Conservation (phyloP, 2,888 invertebrate genomes). For the Lasioglossum leucozonium region DNA sequence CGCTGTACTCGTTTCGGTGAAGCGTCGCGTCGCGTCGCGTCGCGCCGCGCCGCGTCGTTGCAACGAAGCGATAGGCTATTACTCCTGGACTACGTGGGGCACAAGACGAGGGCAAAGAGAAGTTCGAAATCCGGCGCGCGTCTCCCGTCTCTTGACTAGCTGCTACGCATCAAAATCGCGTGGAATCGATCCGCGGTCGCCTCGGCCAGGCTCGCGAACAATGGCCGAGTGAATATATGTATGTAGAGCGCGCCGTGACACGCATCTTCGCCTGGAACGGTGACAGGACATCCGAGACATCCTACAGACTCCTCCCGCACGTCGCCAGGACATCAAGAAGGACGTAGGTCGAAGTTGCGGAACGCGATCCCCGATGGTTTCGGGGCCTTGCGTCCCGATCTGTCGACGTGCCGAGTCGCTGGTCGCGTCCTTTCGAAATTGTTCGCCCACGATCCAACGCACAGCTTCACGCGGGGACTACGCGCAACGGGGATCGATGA, state of each 20-base stretch:
- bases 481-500: background rate
- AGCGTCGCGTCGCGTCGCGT: no score
- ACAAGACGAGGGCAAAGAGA: constrained; percentile 26
- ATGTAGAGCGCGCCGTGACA: constrained; percentile 32
- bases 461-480: background rate
- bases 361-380: background rate
- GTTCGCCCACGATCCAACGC: background rate
- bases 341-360: constrained; percentile 37
- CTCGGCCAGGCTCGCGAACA: constrained; percentile 51
- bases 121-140: constrained; percentile 37
- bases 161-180: constrained; percentile 53
- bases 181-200: constrained; percentile 55
- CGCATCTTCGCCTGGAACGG: constrained; percentile 47
- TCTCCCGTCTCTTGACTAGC: constrained; percentile 44
- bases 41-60: no score
- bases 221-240: constrained; percentile 48
- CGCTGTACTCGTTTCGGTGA: constrained; percentile 12
- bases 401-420: background rate
- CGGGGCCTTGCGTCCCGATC: background rate
- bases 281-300: constrained; percentile 50
- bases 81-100: constrained; percentile 32
- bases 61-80: constrained; percentile 17
- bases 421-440: background rate
- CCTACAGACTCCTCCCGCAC: background rate
- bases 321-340: constrained; percentile 39